phyloP scores from a whole-genome alignment of 2,113 vertebrate species.

The Nerophis lumbriciformis region DNA sequence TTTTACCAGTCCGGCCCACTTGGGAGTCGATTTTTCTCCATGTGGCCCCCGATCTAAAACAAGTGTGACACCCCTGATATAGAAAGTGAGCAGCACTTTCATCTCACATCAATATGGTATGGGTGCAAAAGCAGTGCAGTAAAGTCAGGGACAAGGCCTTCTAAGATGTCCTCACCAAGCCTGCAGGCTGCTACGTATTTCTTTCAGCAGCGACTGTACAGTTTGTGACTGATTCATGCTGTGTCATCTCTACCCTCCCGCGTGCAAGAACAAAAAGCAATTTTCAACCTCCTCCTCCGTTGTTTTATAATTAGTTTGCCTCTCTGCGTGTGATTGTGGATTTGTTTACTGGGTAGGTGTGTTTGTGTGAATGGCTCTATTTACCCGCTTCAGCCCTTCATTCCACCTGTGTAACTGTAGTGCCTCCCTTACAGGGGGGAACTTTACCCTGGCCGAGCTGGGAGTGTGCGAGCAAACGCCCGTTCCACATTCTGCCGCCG shows the following conservation, averaged over 20 bases:
- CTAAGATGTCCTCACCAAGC: conserved; percentile 45
- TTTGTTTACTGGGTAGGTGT: conserved; percentile 43
- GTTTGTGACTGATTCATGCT: conserved; percentile 58
- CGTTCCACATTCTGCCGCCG: conserved; percentile 79
- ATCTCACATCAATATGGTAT: conserved; percentile 58
- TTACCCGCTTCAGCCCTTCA: conserved; percentile 11
- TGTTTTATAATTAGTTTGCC: conserved; percentile 62
- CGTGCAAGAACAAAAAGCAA: conserved; percentile 56
- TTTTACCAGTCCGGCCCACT: too few relatives aligned
- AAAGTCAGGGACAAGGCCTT: conserved; percentile 43
- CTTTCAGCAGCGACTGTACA: conserved; percentile 56
- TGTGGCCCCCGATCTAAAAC: too few relatives aligned
- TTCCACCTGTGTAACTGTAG: conserved; percentile 19
- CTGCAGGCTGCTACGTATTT: conserved; percentile 49
- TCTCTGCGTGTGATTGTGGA: conserved; percentile 54
- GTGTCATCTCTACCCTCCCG: conserved; percentile 55
- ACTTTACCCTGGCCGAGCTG: conserved; percentile 90
- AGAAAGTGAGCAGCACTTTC: conserved; percentile 56
- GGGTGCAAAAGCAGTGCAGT: conserved; percentile 54
- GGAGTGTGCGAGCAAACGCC: conserved; percentile 84
- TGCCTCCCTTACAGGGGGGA: conserved; percentile 72
- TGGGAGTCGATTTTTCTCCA: too few relatives aligned
- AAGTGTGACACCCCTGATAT: background rate
- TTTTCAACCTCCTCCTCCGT: conserved; percentile 56
- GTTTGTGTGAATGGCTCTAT: conserved; percentile 22